Conservation (phyloP, 2,888 invertebrate genomes). For the Leptopilina drosophilae region DNA sequence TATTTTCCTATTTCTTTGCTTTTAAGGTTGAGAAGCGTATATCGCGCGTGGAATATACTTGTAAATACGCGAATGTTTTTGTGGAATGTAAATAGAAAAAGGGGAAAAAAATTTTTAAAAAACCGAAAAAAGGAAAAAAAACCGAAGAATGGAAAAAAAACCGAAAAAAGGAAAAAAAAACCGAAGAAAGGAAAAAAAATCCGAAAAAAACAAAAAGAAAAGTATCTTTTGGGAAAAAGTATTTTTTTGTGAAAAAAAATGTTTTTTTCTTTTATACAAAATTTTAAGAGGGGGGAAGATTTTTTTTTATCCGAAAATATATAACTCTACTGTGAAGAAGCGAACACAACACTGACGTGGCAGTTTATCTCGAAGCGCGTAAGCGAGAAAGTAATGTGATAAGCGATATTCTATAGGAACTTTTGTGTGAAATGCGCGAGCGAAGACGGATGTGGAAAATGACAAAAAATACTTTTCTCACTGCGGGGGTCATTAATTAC, state of each 20-base stretch:
- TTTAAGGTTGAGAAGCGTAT: background rate
- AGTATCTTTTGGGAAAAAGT: too few relatives aligned
- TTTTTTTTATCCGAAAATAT: background rate
- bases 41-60: background rate
- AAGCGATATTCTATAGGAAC: conserved; percentile 46
- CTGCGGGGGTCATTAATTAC: conserved; percentile 49
- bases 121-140: background rate
- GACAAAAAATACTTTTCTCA: conserved; percentile 43
- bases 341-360: background rate
- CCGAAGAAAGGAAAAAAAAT: too few relatives aligned
- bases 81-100: background rate
- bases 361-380: background rate
- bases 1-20: conserved; percentile 13
- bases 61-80: conserved; percentile 2
- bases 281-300: background rate
- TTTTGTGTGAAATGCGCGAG: conserved; percentile 42
- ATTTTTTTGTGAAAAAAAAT: background rate
- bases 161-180: too few relatives aligned
- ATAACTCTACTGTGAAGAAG: background rate
- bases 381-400: background rate
- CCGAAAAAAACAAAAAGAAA: background rate
- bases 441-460: conserved; percentile 48
- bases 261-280: background rate
- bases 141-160: too few relatives aligned
- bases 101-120: too few relatives aligned